Evolutionary conservation across 2,888 invertebrate species (phyloP).

Genomic region (Panopea generosa): DNA sequence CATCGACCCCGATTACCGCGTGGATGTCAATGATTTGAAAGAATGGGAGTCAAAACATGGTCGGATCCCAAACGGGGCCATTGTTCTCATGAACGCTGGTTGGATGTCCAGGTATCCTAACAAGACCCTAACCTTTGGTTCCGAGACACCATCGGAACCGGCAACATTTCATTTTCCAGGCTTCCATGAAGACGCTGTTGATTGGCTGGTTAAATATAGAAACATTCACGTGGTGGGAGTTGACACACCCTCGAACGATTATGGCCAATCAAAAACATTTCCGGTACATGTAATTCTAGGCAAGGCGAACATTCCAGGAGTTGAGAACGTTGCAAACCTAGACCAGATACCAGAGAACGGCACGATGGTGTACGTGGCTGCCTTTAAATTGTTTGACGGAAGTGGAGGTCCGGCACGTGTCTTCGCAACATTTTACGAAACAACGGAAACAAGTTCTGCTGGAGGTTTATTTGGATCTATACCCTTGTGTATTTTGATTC

Average conservation of each 20-base stretch:
- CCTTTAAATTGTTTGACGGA: conserved; percentile 88
- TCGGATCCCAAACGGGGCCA: conserved; percentile 83
- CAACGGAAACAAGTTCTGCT: too few species aligned
- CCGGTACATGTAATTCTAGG: conserved; percentile 87
- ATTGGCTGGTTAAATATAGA: conserved; percentile 87
- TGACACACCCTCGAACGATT: conserved; percentile 89
- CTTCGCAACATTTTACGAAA: conserved; percentile 83
- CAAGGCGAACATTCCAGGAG: conserved; percentile 85
- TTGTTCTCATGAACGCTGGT: conserved; percentile 86
- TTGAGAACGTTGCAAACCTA: conserved; percentile 86
- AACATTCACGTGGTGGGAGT: conserved; percentile 88
- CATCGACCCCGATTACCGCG: conserved; percentile 7
- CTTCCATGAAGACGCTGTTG: conserved; percentile 88
- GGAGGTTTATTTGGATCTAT: too few species aligned
- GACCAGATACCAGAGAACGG: conserved; percentile 76
- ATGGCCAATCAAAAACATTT: conserved; percentile 86
- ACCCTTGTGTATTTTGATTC: too few species aligned
- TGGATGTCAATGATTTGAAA: conserved; percentile 27
- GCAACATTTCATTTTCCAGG: conserved; percentile 77
- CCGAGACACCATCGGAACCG: conserved; percentile 48
- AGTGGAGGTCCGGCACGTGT: conserved; percentile 89
- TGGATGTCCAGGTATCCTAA: conserved; percentile 83
- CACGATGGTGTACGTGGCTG: conserved; percentile 86
- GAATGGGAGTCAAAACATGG: conserved; percentile 85
- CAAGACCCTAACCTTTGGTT: conserved; percentile 66